Percentiles rank a stretch among this genome's conserved stretches.
Evolutionary conservation across 2,888 invertebrate species (phyloP).

Genomic region (Biston stratarius): DNA sequence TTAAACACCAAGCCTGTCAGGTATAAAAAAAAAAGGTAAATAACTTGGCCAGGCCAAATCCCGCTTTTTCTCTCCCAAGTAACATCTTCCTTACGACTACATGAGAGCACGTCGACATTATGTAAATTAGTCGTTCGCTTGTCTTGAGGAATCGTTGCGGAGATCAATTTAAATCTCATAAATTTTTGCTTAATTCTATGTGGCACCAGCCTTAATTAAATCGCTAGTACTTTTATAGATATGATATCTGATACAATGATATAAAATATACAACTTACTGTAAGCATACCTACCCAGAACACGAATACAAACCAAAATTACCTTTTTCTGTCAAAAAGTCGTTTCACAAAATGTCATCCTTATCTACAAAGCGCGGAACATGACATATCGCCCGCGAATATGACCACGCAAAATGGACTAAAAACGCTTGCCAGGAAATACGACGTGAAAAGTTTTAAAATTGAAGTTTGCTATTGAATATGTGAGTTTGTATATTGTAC

Average conservation of each 20-base stretch:
- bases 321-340: slow-evolving; percentile 39
- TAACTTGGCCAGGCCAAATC: too few relatives aligned
- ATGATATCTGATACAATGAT: too few relatives aligned
- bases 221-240: too few relatives aligned
- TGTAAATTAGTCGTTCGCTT: slow-evolving; percentile 77
- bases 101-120: slow-evolving; percentile 62
- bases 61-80: slow-evolving; percentile 24
- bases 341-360: slow-evolving; percentile 44
- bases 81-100: slow-evolving; percentile 27
- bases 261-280: neutral
- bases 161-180: slow-evolving; percentile 27
- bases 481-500: neutral
- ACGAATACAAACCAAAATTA: slow-evolving; percentile 21
- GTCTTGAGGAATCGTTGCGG: slow-evolving; percentile 70
- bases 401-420: slow-evolving; percentile 37
- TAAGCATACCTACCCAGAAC: neutral
- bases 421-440: slow-evolving; percentile 15
- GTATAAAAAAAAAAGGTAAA: too few relatives aligned
- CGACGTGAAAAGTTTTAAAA: slow-evolving; percentile 4
- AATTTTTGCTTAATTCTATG: neutral
- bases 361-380: slow-evolving; percentile 45
- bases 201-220: too few relatives aligned
- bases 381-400: slow-evolving; percentile 46
- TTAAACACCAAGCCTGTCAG: too few relatives aligned
- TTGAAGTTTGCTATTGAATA: neutral